These are phyloP conservation scores for Spongilla lacustris DNA, from an alignment of 37 sponge, comb jelly and placozoan species.

Conservation along the genomic window DNA sequence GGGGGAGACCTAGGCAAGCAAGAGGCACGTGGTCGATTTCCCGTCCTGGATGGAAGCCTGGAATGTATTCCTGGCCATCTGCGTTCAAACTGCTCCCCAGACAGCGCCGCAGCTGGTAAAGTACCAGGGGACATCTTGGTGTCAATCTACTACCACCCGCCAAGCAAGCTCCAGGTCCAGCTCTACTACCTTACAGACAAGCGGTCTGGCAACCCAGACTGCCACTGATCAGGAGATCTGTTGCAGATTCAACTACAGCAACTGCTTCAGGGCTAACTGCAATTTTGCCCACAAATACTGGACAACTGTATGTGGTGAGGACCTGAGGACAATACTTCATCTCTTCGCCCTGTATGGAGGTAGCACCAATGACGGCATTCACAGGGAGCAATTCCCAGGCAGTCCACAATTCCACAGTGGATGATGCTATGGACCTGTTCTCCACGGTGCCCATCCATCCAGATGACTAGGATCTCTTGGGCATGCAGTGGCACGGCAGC, in stretches of 20 bases:
- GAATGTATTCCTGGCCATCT: slow-evolving; percentile 22
- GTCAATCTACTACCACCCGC: too few species aligned
- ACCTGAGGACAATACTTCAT: slow-evolving; percentile 38
- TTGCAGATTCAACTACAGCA: too few species aligned
- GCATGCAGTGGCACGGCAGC: slow-evolving; percentile 20
- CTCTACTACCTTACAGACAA: too few species aligned
- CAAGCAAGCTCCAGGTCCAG: too few species aligned
- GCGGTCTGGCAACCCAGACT: too few species aligned
- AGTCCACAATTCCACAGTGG: slow-evolving; percentile 22
- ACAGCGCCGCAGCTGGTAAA: slow-evolving; percentile 32
- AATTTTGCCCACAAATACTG: slow-evolving; percentile 31
- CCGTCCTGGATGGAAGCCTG: slow-evolving; percentile 48
- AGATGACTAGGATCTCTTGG: slow-evolving; percentile 40
- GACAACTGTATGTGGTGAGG: slow-evolving; percentile 14
- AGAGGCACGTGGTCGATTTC: slow-evolving; percentile 7
- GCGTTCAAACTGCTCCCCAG: neutral
- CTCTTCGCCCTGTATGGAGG: slow-evolving; percentile 27
- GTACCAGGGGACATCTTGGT: slow-evolving; percentile 42
- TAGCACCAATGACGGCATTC: neutral
- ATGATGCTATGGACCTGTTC: slow-evolving; percentile 34
- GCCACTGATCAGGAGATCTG: too few species aligned
- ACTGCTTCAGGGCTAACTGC: slow-evolving; percentile 37
- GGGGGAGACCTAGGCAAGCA: neutral
- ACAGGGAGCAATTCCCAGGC: neutral
- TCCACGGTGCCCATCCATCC: slow-evolving; percentile 30